These are phyloP conservation scores for Marisa cornuarietis DNA, from an alignment of 1,140 invertebrate species.

Conservation along the genomic window DNA sequence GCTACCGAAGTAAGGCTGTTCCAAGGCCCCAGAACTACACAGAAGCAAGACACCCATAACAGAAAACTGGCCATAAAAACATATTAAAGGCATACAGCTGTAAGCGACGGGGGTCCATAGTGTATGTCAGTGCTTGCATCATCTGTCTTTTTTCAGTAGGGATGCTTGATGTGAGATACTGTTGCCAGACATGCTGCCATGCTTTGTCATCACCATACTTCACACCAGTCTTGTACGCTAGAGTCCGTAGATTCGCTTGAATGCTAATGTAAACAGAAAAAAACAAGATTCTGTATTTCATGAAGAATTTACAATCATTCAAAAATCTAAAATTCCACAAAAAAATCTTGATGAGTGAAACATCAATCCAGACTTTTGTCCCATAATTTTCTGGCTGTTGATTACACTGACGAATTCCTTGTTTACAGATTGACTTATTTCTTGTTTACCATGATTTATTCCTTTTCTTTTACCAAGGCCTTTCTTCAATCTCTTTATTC, in stretches of 20 bases:
- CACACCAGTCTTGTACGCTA: conserved; percentile 83
- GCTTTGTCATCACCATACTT: conserved; percentile 78
- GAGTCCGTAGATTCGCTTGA: conserved; percentile 76
- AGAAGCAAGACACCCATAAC: conserved; percentile 1
- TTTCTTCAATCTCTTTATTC: too few relatives aligned
- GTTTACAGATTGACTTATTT: too few relatives aligned
- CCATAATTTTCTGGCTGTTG: too few relatives aligned
- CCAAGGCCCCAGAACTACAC: not conserved
- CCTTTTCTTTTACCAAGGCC: too few relatives aligned
- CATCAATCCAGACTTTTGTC: too few relatives aligned
- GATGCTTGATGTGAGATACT: conserved; percentile 77
- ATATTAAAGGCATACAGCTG: conserved; percentile 32
- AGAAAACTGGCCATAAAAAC: not conserved
- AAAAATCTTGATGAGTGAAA: not conserved
- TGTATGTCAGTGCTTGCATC: conserved; percentile 36
- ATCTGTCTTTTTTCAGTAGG: conserved; percentile 74
- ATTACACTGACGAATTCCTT: too few relatives aligned
- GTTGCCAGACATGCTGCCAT: conserved; percentile 83
- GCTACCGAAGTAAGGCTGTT: too few relatives aligned
- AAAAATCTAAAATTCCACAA: not conserved
- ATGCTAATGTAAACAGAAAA: conserved; percentile 69
- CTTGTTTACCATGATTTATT: too few relatives aligned
- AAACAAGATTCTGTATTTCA: not conserved
- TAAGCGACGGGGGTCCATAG: conserved; percentile 40
- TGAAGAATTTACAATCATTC: not conserved